Evolutionary conservation across 2,888 invertebrate genomes (phyloP), one percentile per base, ranked within the genome.

Genomic region (Willowsia nigromaculata): DNA sequence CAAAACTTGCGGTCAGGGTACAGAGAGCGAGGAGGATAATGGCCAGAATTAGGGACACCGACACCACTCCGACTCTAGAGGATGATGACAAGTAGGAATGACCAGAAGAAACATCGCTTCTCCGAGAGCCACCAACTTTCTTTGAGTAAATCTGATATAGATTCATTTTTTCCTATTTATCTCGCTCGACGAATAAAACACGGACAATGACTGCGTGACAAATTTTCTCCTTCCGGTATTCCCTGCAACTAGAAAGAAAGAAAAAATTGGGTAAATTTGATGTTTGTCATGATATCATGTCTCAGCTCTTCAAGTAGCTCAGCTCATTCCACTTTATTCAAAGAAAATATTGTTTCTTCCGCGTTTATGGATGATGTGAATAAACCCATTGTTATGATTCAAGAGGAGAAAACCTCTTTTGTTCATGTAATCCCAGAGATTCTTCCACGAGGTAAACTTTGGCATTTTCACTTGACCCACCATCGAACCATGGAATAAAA

Each of bases 21-120:
- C 40, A 50, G 1, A 83, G 15, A 0, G 22, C 22, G 30, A 83
- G 59, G 30, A 88, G 62, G n/a, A 88, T 83, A 88, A 83, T 88
- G 76, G 83, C 83, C 65, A 88, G 40, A 65, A 88, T 88, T 65
- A 83, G 30, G n/a, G 76, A 62, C 4, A 78, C 15, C 1, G 50
- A 50, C 6, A 76, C 7, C 15, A 50, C 27, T 13, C 76, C 71
- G 1, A n/a, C 15, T 22, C 68, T 4, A 9, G 18, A 5, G 9
- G 68, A 15, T 7, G 33, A 22, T 6, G 27, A 15, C 11, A 37
- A 37, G 33, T 15, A 33, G 25, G 37, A 68, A n/a, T 4, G 18
- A n/a, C 68, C 68, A 18, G 37, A 5, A 5, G 3, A 11, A 15
- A 13, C 33, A 15, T 33, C 15, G 30, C 65, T 56, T 13, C 25